These are phyloP conservation scores for Musca domestica DNA, from an alignment of 1,140 invertebrate species.

Conservation along the genomic window DNA sequence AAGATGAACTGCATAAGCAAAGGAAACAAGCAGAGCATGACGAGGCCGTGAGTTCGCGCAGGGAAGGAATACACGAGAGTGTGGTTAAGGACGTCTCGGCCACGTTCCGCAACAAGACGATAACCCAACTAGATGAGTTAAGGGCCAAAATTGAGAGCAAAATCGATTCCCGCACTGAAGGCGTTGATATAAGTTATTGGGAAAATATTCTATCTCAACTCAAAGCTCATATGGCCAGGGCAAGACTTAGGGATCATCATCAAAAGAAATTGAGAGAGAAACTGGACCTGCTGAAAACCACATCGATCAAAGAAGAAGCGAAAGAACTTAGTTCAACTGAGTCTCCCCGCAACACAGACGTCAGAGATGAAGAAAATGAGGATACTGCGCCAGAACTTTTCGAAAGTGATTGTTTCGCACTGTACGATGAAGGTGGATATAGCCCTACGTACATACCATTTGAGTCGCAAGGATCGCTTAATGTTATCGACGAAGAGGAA, in stretches of 20 bases:
- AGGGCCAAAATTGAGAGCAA: constrained; percentile 87
- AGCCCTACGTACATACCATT: constrained; percentile 73
- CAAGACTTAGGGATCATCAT: constrained; percentile 87
- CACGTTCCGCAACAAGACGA: constrained; percentile 90
- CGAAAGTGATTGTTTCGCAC: constrained; percentile 63
- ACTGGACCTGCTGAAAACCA: constrained; percentile 77
- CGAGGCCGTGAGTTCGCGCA: constrained; percentile 57
- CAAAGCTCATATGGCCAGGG: constrained; percentile 93
- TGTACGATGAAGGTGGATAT: constrained; percentile 80
- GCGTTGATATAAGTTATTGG: constrained; percentile 97
- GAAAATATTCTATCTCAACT: constrained; percentile 90
- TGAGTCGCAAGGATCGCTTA: constrained; percentile 78
- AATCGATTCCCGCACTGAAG: constrained; percentile 78
- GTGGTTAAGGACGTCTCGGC: constrained; percentile 86
- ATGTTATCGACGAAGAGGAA: constrained; percentile 76
- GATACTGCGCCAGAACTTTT: constrained; percentile 25
- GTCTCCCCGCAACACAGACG: constrained; percentile 28
- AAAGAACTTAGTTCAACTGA: constrained; percentile 34
- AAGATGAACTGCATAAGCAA: constrained; percentile 90
- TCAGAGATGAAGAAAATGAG: not conserved
- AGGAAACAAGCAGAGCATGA: constrained; percentile 68
- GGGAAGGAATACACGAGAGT: constrained; percentile 92
- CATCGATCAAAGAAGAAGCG: constrained; percentile 55
- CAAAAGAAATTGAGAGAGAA: constrained; percentile 88
- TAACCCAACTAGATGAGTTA: constrained; percentile 78